Evolutionary conservation across 2,113 vertebrate genomes (phyloP), one percentile per base, ranked within the genome.

Genomic region (Ptilonorhynchus violaceus): DNA sequence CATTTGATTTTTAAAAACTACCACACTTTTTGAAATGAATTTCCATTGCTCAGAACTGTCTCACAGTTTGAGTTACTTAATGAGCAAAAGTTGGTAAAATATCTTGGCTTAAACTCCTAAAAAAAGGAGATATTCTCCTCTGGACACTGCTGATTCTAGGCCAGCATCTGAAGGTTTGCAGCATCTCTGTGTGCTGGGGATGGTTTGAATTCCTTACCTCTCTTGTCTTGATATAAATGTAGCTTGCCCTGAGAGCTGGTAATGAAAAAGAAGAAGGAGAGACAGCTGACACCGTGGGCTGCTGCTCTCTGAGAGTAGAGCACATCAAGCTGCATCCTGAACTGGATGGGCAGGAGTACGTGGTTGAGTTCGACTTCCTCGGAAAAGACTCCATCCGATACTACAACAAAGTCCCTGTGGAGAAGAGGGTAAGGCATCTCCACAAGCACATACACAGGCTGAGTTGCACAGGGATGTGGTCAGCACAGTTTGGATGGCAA

Each of bases 181-280:
- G 27, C 18, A 15, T 85, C 41, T 62, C 1, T 88, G 11, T 5
- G 0, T 72, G 63, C 68, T 35, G 39, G 72, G 31, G 20, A 7
- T 56, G 15, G 42, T 89, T 90, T 75, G 24, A 96, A 88, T 74
- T 83, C 46, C 46, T 90, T 88, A 47, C 20, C 6, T 86, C 19
- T 81, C 28, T 72, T 91, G 14, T 85, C 37, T 91, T 95, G 53
- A 10, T 92, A 9, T 33, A 49, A 91, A 89, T 80, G 49, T 70
- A 99, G 99, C 98, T 99, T 97, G 99, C 99, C 77, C 96, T 99
- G 97, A 99, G 99, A 98, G 99, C 99, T 76, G 99, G 99, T 41
- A 99, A 99, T 53, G 99, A 99, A 96, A 99, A 99, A 96, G 99
- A 99, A 85, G 99, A 99, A 98, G 99, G 99, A 4, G 99, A 99